phyloP scores from a whole-genome alignment of 2,797 vertebrate genomes.

The Oreonectes daqikongensis region DNA sequence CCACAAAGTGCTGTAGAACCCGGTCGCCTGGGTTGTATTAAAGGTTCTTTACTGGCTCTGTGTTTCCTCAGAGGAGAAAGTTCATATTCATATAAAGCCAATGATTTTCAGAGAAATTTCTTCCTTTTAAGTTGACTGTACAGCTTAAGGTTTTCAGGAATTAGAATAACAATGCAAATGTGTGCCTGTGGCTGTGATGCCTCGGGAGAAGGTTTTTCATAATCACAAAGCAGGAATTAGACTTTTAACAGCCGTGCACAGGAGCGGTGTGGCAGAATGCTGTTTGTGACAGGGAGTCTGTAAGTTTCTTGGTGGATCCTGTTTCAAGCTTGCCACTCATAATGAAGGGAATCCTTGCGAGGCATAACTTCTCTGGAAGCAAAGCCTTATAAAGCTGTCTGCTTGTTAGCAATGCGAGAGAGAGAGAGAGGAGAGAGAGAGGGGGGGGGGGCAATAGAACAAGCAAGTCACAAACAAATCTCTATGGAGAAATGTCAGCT shows the following conservation, averaged over 20 bases:
- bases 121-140: too few relatives aligned
- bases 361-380: slow-evolving; percentile 58
- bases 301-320: slow-evolving; percentile 48
- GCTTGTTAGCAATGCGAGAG: slow-evolving; percentile 10
- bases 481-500: slow-evolving; percentile 62
- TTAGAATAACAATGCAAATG: background rate
- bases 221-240: slow-evolving; percentile 1
- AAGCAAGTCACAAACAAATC: slow-evolving; percentile 57
- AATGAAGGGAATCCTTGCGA: slow-evolving; percentile 72
- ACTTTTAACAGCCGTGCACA: background rate
- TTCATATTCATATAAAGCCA: background rate
- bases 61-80: slow-evolving; percentile 18
- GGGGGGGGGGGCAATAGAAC: slow-evolving; percentile 30
- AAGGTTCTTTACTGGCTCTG: slow-evolving; percentile 5
- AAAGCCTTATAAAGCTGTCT: slow-evolving; percentile 76
- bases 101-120: background rate
- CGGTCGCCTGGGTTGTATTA: slow-evolving; percentile 29
- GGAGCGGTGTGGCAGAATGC: background rate
- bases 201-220: background rate
- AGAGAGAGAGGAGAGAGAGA: slow-evolving; percentile 7
- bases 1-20: too few relatives aligned
- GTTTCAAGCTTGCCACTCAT: slow-evolving; percentile 54
- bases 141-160: background rate
- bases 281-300: slow-evolving; percentile 27
- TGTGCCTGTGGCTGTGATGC: background rate